These are phyloP conservation scores for Coenobita brevimanus DNA, from an alignment of 1,140 invertebrate species.

Conservation along the genomic window DNA sequence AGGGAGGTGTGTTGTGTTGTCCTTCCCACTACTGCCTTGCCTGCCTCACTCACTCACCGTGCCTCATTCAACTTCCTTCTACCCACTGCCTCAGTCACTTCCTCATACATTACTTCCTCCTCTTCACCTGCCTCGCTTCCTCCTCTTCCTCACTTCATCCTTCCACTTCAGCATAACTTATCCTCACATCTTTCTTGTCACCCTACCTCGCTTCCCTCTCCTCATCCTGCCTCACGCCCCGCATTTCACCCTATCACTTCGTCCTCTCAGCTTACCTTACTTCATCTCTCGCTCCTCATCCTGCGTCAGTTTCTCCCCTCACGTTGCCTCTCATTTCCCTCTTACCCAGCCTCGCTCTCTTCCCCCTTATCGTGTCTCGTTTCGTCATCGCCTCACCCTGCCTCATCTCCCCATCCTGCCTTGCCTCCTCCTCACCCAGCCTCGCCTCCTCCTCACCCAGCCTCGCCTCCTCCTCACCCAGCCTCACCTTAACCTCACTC, in stretches of 20 bases:
- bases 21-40: background rate
- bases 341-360: no score
- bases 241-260: background rate
- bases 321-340: no score
- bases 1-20: background rate
- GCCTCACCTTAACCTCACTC: no score
- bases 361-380: no score
- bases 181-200: background rate
- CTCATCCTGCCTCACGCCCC: background rate
- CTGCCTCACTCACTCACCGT: background rate
- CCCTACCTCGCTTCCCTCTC: background rate
- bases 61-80: background rate
- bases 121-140: background rate
- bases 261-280: no score
- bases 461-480: no score
- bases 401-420: no score
- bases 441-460: no score
- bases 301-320: no score
- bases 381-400: no score
- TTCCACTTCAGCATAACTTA: background rate
- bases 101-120: background rate
- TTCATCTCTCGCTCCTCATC: no score
- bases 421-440: no score
- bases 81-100: background rate
- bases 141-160: background rate